Evolutionary conservation across 2,888 invertebrate species (phyloP).

Genomic region (Caprella mutica): DNA sequence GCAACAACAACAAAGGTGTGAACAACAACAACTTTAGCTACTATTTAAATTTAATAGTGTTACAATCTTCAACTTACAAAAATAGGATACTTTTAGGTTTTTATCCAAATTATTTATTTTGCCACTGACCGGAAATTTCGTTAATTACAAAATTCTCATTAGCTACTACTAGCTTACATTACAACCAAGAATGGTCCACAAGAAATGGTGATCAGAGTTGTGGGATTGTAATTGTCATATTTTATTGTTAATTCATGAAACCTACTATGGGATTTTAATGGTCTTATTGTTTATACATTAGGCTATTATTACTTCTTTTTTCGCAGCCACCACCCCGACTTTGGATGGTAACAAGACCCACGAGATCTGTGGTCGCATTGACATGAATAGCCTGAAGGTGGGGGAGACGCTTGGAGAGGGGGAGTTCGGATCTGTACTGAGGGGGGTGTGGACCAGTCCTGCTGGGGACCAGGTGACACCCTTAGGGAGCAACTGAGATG

Average conservation of each 20-base stretch:
- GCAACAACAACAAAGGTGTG: no score
- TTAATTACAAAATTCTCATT: no score
- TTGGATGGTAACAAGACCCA: slow-evolving; percentile 31
- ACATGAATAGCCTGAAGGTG: slow-evolving; percentile 16
- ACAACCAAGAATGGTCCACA: no score
- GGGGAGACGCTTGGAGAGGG: slow-evolving; percentile 49
- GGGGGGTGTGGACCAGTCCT: slow-evolving; percentile 46
- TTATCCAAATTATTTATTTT: no score
- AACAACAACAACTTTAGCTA: no score
- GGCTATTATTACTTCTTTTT: neutral
- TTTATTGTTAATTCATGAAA: neutral
- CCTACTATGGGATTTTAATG: neutral
- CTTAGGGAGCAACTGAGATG: no score
- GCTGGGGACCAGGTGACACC: slow-evolving; percentile 32
- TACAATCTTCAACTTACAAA: no score
- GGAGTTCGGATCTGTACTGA: slow-evolving; percentile 83
- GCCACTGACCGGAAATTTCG: no score
- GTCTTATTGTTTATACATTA: neutral
- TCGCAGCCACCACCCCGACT: slow-evolving; percentile 7
- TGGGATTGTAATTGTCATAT: neutral
- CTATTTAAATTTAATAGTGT: no score
- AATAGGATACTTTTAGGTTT: no score
- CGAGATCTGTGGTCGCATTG: slow-evolving; percentile 30
- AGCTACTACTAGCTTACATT: no score
- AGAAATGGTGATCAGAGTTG: no score